Percentiles rank a stretch among this genome's conserved stretches.
These are phyloP conservation scores for Acrocephalus arundinaceus DNA, from an alignment of 2,113 vertebrate species.

Conservation along the genomic window DNA sequence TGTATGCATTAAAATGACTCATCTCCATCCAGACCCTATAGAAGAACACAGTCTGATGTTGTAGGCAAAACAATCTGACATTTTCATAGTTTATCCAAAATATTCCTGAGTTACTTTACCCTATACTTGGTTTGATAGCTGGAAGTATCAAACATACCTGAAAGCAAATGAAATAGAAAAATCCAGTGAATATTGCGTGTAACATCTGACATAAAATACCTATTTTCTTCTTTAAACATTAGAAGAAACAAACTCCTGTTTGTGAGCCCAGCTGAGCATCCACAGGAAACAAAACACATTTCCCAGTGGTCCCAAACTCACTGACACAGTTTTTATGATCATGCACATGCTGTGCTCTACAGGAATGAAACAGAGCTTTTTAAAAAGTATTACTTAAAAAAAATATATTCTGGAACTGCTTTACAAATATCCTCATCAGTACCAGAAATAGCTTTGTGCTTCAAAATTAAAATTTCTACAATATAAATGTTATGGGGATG, in stretches of 20 bases:
- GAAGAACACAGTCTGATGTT: background rate
- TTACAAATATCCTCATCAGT: background rate
- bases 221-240: background rate
- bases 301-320: background rate
- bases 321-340: background rate
- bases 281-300: background rate
- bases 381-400: background rate
- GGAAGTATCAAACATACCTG: background rate
- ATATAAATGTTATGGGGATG: fast-evolving
- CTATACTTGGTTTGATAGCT: background rate
- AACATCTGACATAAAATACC: background rate
- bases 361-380: fast-evolving
- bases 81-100: background rate
- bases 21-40: background rate
- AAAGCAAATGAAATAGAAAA: background rate
- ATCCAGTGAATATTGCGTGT: background rate
- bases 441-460: background rate
- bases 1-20: background rate
- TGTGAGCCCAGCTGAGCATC: background rate
- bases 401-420: background rate
- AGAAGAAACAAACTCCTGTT: background rate
- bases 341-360: background rate
- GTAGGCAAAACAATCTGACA: background rate
- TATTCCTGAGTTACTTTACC: background rate
- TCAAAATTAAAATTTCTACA: background rate